A percentile compares a stretch with the other conserved stretches of the same genome.
These are phyloP conservation scores for Drosophila erecta DNA, from an alignment of 1,140 invertebrate genomes.

Conservation along the genomic window DNA sequence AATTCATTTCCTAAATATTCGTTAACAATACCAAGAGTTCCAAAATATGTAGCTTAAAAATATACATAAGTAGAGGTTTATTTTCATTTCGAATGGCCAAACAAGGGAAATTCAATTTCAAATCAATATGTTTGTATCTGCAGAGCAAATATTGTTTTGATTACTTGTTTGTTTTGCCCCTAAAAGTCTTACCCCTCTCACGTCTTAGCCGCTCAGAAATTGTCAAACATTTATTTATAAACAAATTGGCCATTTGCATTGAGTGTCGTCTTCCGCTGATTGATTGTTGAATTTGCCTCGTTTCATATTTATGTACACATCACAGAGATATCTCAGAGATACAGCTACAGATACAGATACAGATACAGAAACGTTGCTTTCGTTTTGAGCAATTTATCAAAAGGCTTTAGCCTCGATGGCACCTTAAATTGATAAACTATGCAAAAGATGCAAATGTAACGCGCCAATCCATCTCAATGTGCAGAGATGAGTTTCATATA, in stretches of 20 bases:
- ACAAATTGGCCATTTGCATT: slow-evolving; percentile 37
- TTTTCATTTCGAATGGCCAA: not conserved
- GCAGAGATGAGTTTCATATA: slow-evolving; percentile 6
- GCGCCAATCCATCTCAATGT: slow-evolving; percentile 39
- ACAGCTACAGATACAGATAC: slow-evolving; percentile 24
- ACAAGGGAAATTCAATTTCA: not conserved
- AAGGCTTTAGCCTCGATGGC: slow-evolving; percentile 29
- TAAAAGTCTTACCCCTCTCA: not conserved
- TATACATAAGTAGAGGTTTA: no score
- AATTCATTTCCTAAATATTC: not conserved
- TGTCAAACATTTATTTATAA: slow-evolving; percentile 46
- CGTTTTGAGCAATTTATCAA: slow-evolving; percentile 45
- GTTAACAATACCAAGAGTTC: not conserved
- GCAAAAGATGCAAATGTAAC: slow-evolving; percentile 46
- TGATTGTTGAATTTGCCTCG: slow-evolving; percentile 35
- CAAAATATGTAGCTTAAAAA: no score
- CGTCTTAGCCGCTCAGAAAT: not conserved
- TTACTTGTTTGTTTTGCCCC: not conserved
- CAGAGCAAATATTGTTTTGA: not conserved
- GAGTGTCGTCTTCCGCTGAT: slow-evolving; percentile 32
- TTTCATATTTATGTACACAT: slow-evolving; percentile 21
- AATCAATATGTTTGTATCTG: not conserved
- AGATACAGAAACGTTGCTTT: slow-evolving; percentile 20
- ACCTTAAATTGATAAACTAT: slow-evolving; percentile 57
- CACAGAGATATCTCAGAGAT: slow-evolving; percentile 8